Conservation (phyloP, 2,113 vertebrate species). For the Semicossyphus pulcher region DNA sequence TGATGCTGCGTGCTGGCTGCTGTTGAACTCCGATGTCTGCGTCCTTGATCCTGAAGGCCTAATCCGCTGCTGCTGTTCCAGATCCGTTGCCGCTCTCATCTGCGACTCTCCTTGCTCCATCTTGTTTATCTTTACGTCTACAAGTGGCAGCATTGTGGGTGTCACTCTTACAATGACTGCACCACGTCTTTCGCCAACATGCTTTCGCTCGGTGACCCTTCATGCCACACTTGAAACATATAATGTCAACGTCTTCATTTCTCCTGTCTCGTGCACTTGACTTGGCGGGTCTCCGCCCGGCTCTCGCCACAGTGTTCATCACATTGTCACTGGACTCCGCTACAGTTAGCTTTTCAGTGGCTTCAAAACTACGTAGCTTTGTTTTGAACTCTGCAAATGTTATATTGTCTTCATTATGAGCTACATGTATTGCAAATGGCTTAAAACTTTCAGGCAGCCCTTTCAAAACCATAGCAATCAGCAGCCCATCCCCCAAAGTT, state of each 20-base stretch:
- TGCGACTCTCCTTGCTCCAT: neutral
- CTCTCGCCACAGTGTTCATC: slow-evolving; percentile 24
- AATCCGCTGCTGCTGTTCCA: neutral
- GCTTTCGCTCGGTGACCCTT: slow-evolving; percentile 35
- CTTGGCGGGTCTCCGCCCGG: neutral
- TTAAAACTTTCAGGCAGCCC: slow-evolving; percentile 44
- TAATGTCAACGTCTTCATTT: neutral
- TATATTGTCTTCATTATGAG: slow-evolving; percentile 20
- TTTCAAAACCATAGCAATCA: slow-evolving; percentile 12
- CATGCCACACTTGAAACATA: slow-evolving; percentile 30
- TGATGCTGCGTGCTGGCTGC: no score
- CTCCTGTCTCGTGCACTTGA: no score
- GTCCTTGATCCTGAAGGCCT: neutral
- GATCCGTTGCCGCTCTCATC: neutral
- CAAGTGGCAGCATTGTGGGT: slow-evolving; percentile 25
- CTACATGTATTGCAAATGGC: slow-evolving; percentile 36
- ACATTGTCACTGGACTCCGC: slow-evolving; percentile 21
- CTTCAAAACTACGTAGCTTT: slow-evolving; percentile 26
- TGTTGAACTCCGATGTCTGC: neutral
- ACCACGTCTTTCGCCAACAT: slow-evolving; percentile 38
- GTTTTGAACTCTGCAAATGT: slow-evolving; percentile 48
- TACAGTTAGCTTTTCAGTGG: slow-evolving; percentile 16
- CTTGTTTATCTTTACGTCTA: slow-evolving; percentile 17
- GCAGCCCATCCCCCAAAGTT: slow-evolving; percentile 9
- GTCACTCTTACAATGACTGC: slow-evolving; percentile 25